Conservation (phyloP, 64 coral and sea anemone genomes). For the Pachyseris speciosa region DNA sequence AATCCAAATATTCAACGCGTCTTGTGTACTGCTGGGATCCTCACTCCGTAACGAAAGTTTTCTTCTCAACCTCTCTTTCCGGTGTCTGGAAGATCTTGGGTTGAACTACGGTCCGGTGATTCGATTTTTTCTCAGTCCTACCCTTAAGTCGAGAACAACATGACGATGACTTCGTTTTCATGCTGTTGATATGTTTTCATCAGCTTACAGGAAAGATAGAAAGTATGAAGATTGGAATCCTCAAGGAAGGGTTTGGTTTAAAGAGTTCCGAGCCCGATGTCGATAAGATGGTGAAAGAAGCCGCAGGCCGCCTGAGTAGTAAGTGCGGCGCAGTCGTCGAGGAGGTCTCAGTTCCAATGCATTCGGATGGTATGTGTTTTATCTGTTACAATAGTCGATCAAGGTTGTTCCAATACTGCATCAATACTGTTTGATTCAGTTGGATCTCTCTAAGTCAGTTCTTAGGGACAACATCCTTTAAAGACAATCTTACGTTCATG, state of each 20-base stretch:
- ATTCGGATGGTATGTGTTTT: conserved; percentile 28
- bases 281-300: conserved; percentile 66
- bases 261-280: conserved; percentile 73
- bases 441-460: too few species aligned
- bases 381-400: neutral
- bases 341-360: conserved; percentile 71
- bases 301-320: conserved; percentile 10
- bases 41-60: too few species aligned
- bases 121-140: too few species aligned
- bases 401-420: neutral
- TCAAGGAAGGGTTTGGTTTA: conserved; percentile 91
- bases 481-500: too few species aligned
- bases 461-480: too few species aligned
- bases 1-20: too few species aligned
- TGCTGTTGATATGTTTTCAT: neutral
- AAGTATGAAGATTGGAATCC: conserved; percentile 55
- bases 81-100: too few species aligned
- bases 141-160: too few species aligned
- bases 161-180: neutral
- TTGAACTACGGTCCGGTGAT: too few species aligned
- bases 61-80: too few species aligned
- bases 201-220: conserved; percentile 74
- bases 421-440: neutral
- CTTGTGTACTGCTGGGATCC: too few species aligned
- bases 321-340: conserved; percentile 70